Percentiles rank a stretch among this genome's conserved stretches.
Evolutionary conservation across 2,113 vertebrate genomes (phyloP).

Genomic region (Sardina pilchardus): DNA sequence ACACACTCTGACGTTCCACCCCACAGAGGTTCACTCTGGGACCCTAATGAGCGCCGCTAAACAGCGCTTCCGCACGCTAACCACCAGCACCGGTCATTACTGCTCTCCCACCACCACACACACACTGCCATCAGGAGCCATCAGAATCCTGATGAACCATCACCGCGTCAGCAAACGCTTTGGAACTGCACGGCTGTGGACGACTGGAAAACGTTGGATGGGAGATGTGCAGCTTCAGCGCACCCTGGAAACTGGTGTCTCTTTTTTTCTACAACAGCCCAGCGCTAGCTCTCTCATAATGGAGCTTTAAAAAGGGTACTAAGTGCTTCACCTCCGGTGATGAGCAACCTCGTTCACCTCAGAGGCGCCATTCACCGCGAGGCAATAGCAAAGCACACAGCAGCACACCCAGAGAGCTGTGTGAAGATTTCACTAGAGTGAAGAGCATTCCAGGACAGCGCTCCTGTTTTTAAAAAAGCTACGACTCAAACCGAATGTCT

Average conservation of each 20-base stretch:
- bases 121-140: neutral
- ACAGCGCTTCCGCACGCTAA: neutral
- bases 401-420: neutral
- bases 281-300: neutral
- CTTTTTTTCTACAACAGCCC: neutral
- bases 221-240: too few species aligned
- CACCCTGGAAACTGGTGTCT: too few species aligned
- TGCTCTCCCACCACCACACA: neutral
- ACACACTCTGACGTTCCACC: neutral
- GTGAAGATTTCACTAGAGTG: neutral
- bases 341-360: neutral
- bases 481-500: neutral
- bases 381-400: neutral
- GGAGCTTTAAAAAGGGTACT: neutral
- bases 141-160: neutral
- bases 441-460: neutral
- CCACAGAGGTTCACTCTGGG: neutral
- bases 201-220: neutral
- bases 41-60: too few species aligned
- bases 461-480: neutral
- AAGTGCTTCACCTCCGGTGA: slow-evolving; percentile 1
- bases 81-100: neutral
- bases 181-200: neutral
- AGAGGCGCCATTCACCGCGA: neutral
- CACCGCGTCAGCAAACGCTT: neutral